Percentiles rank a stretch among this genome's conserved stretches.
Evolutionary conservation across 2,888 invertebrate genomes (phyloP).

Genomic region (Ectemnius cavifrons): DNA sequence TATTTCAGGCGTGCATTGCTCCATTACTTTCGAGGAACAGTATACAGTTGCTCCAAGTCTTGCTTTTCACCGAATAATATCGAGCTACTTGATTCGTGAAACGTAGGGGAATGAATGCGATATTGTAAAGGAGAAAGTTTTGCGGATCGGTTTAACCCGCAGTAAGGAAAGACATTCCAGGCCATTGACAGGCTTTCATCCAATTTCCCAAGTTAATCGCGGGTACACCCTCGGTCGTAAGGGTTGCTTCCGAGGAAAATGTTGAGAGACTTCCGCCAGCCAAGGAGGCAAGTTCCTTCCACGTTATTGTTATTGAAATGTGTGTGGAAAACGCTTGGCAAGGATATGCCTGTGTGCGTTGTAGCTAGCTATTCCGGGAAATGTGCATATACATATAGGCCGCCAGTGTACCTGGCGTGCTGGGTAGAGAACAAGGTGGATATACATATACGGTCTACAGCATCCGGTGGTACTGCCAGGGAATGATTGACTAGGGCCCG

Average conservation of each 20-base stretch:
- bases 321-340: conserved; percentile 45
- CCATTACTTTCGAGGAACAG: no score
- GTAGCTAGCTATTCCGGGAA: not conserved
- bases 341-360: conserved; percentile 10
- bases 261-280: not conserved
- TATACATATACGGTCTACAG: conserved; percentile 55
- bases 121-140: no score
- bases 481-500: conserved; percentile 58
- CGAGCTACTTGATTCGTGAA: no score
- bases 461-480: conserved; percentile 59
- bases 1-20: not conserved
- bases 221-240: not conserved
- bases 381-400: conserved; percentile 13
- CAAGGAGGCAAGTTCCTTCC: conserved; percentile 31
- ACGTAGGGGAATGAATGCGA: no score
- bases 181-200: conserved; percentile 25
- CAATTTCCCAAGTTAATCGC: conserved; percentile 41
- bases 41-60: no score
- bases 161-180: conserved; percentile 6
- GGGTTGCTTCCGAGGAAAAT: not conserved
- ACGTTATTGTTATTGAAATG: conserved; percentile 69
- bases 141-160: no score
- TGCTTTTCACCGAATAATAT: no score
- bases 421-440: conserved; percentile 37
- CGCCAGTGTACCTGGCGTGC: not conserved